Evolutionary conservation across 2,113 vertebrate species (phyloP).

Genomic region (Sinocyclocheilus anophthalmus): DNA sequence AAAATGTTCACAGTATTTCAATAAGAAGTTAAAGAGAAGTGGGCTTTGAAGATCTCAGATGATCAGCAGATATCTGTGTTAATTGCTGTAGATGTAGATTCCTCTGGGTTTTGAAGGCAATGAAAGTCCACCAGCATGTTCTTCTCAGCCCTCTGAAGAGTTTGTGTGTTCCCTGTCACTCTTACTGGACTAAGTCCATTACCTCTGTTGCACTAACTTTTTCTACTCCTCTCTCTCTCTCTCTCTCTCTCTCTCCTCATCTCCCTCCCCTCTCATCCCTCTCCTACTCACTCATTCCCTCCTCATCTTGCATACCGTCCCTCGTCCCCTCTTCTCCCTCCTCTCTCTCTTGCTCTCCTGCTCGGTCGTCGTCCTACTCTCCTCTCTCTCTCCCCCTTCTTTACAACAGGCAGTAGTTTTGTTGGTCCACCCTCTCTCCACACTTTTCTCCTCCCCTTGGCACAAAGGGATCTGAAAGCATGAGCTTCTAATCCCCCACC

Average conservation of each 20-base stretch:
- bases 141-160: constrained; percentile 55
- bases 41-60: constrained; percentile 16
- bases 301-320: too few relatives aligned
- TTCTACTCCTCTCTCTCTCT: constrained; percentile 48
- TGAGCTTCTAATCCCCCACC: constrained; percentile 62
- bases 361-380: too few relatives aligned
- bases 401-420: constrained; percentile 71
- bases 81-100: not conserved
- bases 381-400: constrained; percentile 56
- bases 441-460: constrained; percentile 77
- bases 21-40: not conserved
- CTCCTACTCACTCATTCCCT: too few relatives aligned
- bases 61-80: not conserved
- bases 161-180: constrained; percentile 58
- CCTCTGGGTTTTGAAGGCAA: constrained; percentile 14
- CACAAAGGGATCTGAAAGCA: constrained; percentile 80
- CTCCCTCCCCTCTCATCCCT: too few relatives aligned
- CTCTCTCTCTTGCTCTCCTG: constrained; percentile 46
- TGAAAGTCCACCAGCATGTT: constrained; percentile 62
- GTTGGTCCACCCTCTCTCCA: constrained; percentile 69
- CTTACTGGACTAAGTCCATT: constrained; percentile 71
- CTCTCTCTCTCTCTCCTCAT: constrained; percentile 51
- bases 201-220: constrained; percentile 69
- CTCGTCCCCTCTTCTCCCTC: too few relatives aligned
- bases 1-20: not conserved